These are phyloP conservation scores for Aphelocoma coerulescens DNA, from an alignment of 2,113 vertebrate species.

Conservation along the genomic window DNA sequence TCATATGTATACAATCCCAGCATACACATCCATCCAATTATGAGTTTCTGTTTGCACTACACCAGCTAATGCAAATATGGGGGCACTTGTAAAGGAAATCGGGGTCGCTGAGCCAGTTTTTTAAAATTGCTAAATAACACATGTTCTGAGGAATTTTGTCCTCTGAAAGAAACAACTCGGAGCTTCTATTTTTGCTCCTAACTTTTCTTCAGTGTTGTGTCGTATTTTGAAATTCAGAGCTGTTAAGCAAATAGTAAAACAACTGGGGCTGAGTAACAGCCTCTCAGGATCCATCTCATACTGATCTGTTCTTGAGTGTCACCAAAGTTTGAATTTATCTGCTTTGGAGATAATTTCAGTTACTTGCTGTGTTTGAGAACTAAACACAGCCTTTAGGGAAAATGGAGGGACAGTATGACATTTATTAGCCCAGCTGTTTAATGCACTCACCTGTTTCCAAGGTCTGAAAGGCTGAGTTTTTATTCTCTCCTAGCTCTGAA, in stretches of 20 bases:
- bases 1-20: not conserved
- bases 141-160: not conserved
- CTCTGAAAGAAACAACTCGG: not conserved
- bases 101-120: rapidly evolving
- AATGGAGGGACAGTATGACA: not conserved
- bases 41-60: not conserved
- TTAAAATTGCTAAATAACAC: not conserved
- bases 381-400: not conserved
- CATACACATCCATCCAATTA: not conserved
- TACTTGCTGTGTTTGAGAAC: not conserved
- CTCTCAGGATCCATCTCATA: not conserved
- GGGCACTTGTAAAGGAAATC: not conserved
- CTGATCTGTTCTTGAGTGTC: not conserved
- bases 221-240: not conserved
- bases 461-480: not conserved
- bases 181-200: not conserved
- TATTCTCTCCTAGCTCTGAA: not conserved
- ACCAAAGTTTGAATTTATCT: not conserved
- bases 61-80: not conserved
- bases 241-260: not conserved
- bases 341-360: not conserved
- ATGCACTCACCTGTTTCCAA: not conserved
- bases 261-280: not conserved
- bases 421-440: not conserved
- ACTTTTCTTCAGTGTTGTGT: not conserved